Conservation (phyloP, 2,113 vertebrate species). For the Podarcis raffonei region DNA sequence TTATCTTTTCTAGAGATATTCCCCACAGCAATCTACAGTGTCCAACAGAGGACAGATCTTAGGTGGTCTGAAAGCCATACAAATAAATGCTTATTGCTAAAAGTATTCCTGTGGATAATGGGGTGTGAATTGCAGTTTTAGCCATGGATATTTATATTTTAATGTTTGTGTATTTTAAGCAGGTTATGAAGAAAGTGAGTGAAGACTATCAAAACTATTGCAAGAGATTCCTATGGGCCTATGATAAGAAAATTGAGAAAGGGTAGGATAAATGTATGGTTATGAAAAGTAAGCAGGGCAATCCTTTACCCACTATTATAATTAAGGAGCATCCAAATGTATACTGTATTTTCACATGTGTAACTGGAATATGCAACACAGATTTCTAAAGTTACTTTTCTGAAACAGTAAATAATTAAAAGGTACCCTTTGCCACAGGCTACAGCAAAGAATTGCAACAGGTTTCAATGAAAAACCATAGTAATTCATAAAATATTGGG, state of each 20-base stretch:
- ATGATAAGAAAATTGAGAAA: background rate
- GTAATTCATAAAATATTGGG: background rate
- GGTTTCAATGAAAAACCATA: background rate
- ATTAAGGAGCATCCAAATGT: background rate
- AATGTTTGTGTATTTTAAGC: too few species aligned
- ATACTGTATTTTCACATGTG: background rate
- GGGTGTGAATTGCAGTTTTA: too few species aligned
- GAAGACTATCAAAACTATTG: background rate
- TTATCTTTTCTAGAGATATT: background rate
- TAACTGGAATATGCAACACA: background rate
- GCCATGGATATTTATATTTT: background rate
- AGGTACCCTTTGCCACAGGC: background rate
- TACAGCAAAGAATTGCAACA: background rate
- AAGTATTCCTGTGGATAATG: background rate
- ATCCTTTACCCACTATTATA: background rate
- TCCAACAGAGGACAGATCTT: background rate
- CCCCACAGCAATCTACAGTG: background rate
- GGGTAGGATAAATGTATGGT: background rate
- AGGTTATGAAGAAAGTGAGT: background rate
- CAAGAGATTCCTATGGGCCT: background rate
- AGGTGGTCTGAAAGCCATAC: background rate
- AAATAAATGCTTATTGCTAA: background rate
- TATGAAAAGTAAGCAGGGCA: background rate
- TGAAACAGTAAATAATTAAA: background rate
- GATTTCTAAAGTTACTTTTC: background rate